Evolutionary conservation across 2,888 invertebrate genomes (phyloP).

Genomic region (Ceratothoa steindachneri): DNA sequence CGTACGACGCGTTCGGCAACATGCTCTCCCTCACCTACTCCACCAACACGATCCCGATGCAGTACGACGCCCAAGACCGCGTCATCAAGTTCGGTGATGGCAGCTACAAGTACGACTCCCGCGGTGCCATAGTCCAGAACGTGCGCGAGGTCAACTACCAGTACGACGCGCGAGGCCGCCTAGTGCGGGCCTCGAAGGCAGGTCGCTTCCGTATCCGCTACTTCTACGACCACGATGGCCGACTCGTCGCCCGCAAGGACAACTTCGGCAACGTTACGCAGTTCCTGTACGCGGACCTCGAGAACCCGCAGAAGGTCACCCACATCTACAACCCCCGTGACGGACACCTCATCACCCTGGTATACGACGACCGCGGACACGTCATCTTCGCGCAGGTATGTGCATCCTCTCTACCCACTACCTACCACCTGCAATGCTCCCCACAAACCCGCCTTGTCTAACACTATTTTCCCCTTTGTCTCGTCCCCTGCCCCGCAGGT

Average conservation of each 20-base stretch:
- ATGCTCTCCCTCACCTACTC: constrained; percentile 79
- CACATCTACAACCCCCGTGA: constrained; percentile 92
- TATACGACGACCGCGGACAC: constrained; percentile 84
- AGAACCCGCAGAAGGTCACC: constrained; percentile 66
- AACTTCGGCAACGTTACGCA: constrained; percentile 92
- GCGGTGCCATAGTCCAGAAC: constrained; percentile 85
- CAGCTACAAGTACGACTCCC: constrained; percentile 80
- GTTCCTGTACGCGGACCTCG: constrained; percentile 90
- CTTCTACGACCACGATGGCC: constrained; percentile 84
- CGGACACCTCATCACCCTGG: constrained; percentile 82
- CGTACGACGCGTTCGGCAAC: constrained; percentile 88
- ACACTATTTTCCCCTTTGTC: neutral
- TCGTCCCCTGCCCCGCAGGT: constrained; percentile 54
- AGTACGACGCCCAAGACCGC: constrained; percentile 73
- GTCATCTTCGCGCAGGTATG: constrained; percentile 54
- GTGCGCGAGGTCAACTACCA: constrained; percentile 87
- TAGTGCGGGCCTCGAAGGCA: constrained; percentile 73
- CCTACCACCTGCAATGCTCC: no score
- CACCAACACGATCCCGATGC: constrained; percentile 82
- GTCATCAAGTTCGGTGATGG: constrained; percentile 90
- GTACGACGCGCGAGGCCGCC: constrained; percentile 85
- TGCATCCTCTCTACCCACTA: no score
- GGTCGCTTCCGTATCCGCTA: constrained; percentile 83
- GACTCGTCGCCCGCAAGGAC: constrained; percentile 83
- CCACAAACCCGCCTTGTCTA: neutral